Evolutionary conservation across 2,888 invertebrate species (phyloP).

Genomic region (Chromoteleia sp.): DNA sequence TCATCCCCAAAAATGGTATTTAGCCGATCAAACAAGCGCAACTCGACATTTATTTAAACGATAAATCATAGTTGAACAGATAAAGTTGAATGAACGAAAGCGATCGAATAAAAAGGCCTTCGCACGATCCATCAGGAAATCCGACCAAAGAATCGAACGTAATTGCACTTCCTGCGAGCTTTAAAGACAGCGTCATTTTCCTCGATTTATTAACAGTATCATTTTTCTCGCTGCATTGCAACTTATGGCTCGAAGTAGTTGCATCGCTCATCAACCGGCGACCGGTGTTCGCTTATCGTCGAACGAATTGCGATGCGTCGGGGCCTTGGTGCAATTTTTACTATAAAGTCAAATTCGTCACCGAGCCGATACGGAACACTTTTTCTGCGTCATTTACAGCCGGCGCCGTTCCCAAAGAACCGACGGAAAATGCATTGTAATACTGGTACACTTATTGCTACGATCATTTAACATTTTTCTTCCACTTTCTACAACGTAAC

Average conservation of each 20-base stretch:
- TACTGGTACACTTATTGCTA: constrained; percentile 69
- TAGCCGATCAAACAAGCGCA: too few relatives aligned
- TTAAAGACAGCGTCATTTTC: constrained; percentile 2
- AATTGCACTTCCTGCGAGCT: constrained; percentile 7
- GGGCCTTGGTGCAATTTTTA: constrained; percentile 46
- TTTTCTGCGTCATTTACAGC: constrained; percentile 68
- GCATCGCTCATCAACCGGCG: constrained; percentile 37
- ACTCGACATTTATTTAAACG: too few relatives aligned
- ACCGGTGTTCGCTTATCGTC: constrained; percentile 43
- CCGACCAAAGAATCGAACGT: not conserved
- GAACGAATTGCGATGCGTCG: constrained; percentile 31
- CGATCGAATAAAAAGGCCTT: not conserved
- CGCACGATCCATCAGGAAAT: not conserved
- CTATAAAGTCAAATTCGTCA: constrained; percentile 69
- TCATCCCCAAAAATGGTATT: too few relatives aligned
- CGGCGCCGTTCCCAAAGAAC: constrained; percentile 64
- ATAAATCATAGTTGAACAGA: not conserved
- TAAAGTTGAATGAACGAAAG: not conserved
- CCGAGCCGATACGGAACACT: constrained; percentile 37
- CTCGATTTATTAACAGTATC: constrained; percentile 25
- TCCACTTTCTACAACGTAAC: constrained; percentile 59
- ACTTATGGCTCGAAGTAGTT: constrained; percentile 7
- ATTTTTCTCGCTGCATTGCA: constrained; percentile 32
- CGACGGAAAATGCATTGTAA: constrained; percentile 67
- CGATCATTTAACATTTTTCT: constrained; percentile 71